Percentiles rank a stretch among this genome's conserved stretches.
phyloP scores from a whole-genome alignment of 2,797 vertebrate genomes.

The Psittacula derbiana region DNA sequence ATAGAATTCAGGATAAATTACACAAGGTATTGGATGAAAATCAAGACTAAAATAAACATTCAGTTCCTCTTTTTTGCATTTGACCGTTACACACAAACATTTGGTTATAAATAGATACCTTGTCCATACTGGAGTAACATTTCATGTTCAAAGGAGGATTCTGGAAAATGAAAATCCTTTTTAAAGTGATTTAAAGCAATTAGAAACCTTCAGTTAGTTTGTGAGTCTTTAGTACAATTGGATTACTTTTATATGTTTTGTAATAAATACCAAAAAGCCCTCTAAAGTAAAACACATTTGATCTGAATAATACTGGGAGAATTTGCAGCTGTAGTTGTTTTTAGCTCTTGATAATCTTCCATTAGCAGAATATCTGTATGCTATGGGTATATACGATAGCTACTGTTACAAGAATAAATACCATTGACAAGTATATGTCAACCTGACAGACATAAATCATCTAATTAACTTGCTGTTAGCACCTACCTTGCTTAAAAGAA shows the following conservation, averaged over 20 bases:
- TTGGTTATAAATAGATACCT: conserved; percentile 32
- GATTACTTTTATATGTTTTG: conserved; percentile 10
- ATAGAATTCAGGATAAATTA: conserved; percentile 37
- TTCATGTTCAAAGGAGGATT: conserved; percentile 12
- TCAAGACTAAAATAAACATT: conserved; percentile 38
- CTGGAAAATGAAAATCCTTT: background rate
- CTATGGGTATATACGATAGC: background rate
- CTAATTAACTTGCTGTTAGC: background rate
- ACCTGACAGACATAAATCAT: background rate
- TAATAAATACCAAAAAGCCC: conserved; percentile 19
- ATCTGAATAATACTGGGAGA: background rate
- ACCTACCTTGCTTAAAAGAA: background rate
- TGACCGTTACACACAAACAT: background rate
- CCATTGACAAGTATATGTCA: background rate
- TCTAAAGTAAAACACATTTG: background rate
- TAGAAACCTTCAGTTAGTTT: conserved; percentile 24
- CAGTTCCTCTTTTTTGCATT: background rate
- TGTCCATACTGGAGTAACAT: background rate
- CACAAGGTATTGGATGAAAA: conserved; percentile 40
- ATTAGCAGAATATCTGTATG: background rate
- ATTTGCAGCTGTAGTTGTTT: background rate
- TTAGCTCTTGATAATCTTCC: background rate
- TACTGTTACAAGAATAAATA: background rate
- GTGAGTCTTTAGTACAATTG: conserved; percentile 9
- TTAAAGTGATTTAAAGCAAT: background rate